A percentile compares a stretch with the other conserved stretches of the same genome.
Evolutionary conservation across 2,113 vertebrate genomes (phyloP).

Genomic region (Brachyhypopomus gauderio): DNA sequence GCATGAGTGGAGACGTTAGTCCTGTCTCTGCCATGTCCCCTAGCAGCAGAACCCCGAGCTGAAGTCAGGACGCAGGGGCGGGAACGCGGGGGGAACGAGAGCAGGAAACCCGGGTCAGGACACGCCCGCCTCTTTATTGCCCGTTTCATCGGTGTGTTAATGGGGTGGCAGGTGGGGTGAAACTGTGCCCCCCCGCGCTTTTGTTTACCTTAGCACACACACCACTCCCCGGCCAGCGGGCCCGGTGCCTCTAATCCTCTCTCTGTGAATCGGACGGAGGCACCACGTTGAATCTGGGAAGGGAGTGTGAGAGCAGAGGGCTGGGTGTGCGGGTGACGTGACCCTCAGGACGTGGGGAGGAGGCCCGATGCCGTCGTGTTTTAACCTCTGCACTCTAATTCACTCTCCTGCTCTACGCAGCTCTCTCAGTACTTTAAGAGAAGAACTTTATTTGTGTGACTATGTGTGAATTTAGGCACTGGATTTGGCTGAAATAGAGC

Average conservation of each 20-base stretch:
- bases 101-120: conserved; percentile 2
- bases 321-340: conserved; percentile 51
- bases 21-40: background rate
- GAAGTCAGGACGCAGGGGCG: background rate
- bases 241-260: conserved; percentile 68
- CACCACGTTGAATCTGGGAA: conserved; percentile 69
- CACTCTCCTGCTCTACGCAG: conserved; percentile 52
- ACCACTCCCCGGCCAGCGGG: conserved; percentile 67
- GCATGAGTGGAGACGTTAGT: background rate
- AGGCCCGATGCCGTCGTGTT: conserved; percentile 41
- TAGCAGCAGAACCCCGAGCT: background rate
- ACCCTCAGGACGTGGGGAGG: conserved; percentile 52
- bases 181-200: conserved; percentile 64
- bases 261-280: conserved; percentile 73
- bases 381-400: conserved; percentile 47
- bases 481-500: conserved; percentile 20
- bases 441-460: conserved; percentile 40
- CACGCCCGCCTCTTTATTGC: conserved; percentile 65
- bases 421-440: conserved; percentile 37
- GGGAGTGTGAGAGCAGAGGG: conserved; percentile 37
- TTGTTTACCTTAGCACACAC: conserved; percentile 80
- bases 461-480: conserved; percentile 29
- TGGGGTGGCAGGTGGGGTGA: conserved; percentile 67
- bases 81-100: background rate
- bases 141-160: conserved; percentile 74